A percentile compares a stretch with the other conserved stretches of the same genome.
These are phyloP conservation scores for Metridium senile DNA, from an alignment of 92 coral and sea anemone species.

Conservation along the genomic window DNA sequence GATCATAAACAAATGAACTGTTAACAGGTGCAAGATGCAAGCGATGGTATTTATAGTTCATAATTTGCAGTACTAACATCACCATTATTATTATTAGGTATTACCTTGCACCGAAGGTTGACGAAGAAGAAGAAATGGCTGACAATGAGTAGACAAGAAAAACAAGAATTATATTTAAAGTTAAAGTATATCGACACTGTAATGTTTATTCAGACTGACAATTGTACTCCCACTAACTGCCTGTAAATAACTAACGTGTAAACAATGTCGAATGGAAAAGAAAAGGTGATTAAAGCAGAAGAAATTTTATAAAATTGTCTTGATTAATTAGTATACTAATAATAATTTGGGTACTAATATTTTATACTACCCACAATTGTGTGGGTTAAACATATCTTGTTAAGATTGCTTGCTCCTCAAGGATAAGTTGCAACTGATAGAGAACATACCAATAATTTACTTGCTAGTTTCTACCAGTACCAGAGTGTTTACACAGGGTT, in stretches of 20 bases:
- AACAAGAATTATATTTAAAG: neutral
- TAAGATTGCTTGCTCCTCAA: too few species aligned
- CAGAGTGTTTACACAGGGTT: too few species aligned
- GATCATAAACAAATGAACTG: too few species aligned
- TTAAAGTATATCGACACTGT: neutral
- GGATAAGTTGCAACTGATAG: too few species aligned
- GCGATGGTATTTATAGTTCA: too few species aligned
- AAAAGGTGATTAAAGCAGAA: conserved; percentile 22
- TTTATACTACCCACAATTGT: too few species aligned
- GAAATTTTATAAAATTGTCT: neutral
- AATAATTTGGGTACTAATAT: too few species aligned
- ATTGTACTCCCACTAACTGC: neutral
- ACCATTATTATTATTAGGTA: conserved; percentile 28
- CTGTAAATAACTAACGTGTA: conserved; percentile 21
- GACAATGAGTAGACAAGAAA: conserved; percentile 40
- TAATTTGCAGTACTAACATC: too few species aligned
- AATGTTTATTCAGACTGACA: neutral
- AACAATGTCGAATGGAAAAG: neutral
- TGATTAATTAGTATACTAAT: neutral
- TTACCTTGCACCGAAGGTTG: conserved; percentile 92
- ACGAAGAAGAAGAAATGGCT: conserved; percentile 76
- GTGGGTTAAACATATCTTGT: too few species aligned
- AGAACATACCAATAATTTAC: too few species aligned
- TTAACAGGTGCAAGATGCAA: too few species aligned
- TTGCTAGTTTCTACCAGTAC: too few species aligned